Evolutionary conservation across 2,797 vertebrate genomes (phyloP).

Genomic region (Lutjanus campechanus): DNA sequence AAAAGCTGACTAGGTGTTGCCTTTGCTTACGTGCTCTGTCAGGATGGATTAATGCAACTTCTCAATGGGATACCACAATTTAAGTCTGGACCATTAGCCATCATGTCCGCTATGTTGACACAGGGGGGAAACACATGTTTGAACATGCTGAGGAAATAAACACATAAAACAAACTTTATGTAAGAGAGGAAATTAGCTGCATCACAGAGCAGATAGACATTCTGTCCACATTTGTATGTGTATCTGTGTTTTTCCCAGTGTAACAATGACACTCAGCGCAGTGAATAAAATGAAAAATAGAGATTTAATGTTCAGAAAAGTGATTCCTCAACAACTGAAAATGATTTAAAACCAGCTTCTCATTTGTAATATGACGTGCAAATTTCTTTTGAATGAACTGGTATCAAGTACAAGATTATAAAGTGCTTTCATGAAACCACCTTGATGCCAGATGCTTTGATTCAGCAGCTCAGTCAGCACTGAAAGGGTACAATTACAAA

Average conservation of each 20-base stretch:
- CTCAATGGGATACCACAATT: constrained; percentile 13
- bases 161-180: constrained; percentile 11
- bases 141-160: constrained; percentile 31
- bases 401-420: neutral
- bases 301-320: neutral
- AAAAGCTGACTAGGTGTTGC: neutral
- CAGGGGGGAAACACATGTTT: neutral
- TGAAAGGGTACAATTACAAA: neutral
- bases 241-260: neutral
- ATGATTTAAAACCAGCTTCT: neutral
- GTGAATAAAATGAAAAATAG: constrained; percentile 1
- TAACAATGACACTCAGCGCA: neutral
- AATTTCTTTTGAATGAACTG: neutral
- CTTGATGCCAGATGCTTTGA: neutral
- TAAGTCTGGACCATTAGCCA: constrained; percentile 11
- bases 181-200: neutral
- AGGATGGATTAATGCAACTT: constrained; percentile 42
- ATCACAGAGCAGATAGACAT: neutral
- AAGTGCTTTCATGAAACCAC: neutral
- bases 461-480: neutral
- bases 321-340: neutral
- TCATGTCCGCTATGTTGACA: constrained; percentile 24
- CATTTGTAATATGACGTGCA: neutral
- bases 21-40: constrained; percentile 19
- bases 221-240: neutral